Evolutionary conservation across 2,797 vertebrate species (phyloP).

Genomic region (Sphenopsis melanotis): DNA sequence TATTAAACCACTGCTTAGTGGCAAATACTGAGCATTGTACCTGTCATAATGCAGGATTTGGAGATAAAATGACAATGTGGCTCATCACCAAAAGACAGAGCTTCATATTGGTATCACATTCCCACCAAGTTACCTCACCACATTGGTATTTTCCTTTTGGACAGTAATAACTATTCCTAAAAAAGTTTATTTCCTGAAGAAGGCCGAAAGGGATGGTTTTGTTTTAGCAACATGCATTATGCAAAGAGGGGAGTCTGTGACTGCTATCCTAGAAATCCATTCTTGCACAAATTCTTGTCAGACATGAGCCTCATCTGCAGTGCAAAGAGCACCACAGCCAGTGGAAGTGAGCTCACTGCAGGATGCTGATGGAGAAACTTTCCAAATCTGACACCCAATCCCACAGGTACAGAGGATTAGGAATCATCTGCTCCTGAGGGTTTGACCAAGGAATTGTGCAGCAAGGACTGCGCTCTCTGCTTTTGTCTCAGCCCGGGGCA

Average conservation of each 20-base stretch:
- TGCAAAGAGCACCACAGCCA: background rate
- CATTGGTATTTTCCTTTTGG: background rate
- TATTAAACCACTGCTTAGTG: background rate
- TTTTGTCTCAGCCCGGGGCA: background rate
- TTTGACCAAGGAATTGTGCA: background rate
- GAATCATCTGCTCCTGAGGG: background rate
- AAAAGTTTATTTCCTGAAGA: background rate
- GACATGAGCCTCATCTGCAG: background rate
- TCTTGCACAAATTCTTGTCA: background rate
- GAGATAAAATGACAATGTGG: background rate
- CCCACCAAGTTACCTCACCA: background rate
- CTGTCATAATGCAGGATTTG: background rate
- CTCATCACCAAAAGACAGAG: background rate
- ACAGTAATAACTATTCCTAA: background rate
- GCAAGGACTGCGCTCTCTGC: background rate
- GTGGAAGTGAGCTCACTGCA: background rate
- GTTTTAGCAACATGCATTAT: background rate
- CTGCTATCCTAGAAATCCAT: background rate
- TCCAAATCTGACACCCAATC: background rate
- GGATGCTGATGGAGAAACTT: background rate
- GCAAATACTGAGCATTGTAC: rapidly evolving
- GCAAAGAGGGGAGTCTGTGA: background rate
- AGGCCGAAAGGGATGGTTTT: background rate
- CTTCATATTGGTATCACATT: background rate
- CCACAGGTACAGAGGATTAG: background rate